A percentile compares a stretch with the other conserved stretches of the same genome.
phyloP scores from a whole-genome alignment of 1,140 invertebrate genomes.

The Zaprionus kolodkinae region DNA sequence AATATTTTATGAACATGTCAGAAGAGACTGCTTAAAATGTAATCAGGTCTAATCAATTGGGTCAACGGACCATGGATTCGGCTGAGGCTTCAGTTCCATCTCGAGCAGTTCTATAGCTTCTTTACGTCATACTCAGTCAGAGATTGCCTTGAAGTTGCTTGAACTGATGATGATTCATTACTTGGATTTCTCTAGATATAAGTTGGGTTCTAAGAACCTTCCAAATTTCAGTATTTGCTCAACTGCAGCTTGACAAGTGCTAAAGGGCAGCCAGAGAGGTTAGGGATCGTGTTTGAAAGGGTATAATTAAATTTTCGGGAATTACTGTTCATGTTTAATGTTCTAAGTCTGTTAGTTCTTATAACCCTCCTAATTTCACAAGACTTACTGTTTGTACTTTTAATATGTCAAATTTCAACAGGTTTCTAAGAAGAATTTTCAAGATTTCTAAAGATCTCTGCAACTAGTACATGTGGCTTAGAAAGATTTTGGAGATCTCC shows the following conservation, averaged over 20 bases:
- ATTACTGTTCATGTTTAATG: neutral
- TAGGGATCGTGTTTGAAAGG: neutral
- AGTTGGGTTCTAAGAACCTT: neutral
- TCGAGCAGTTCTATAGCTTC: conserved; percentile 71
- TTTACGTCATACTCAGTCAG: conserved; percentile 27
- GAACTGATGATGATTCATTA: neutral
- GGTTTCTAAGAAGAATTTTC: neutral
- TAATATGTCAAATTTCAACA: neutral
- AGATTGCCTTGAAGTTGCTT: conserved; percentile 17
- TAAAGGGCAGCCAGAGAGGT: too few species aligned
- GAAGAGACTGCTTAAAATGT: conserved; percentile 28
- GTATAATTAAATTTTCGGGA: neutral
- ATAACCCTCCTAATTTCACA: neutral
- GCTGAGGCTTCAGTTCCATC: conserved; percentile 9
- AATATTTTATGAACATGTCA: conserved; percentile 19
- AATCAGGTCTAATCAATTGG: conserved; percentile 41
- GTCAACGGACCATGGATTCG: conserved; percentile 20
- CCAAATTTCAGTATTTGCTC: neutral
- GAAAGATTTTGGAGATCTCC: too few species aligned
- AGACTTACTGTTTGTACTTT: neutral
- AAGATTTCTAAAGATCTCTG: neutral
- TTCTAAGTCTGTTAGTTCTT: neutral
- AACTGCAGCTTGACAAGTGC: neutral
- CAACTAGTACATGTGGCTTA: too few species aligned
- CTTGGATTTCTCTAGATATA: neutral